Conservation (phyloP, 2,888 invertebrate species). For the Pyrrhosoma nymphula region DNA sequence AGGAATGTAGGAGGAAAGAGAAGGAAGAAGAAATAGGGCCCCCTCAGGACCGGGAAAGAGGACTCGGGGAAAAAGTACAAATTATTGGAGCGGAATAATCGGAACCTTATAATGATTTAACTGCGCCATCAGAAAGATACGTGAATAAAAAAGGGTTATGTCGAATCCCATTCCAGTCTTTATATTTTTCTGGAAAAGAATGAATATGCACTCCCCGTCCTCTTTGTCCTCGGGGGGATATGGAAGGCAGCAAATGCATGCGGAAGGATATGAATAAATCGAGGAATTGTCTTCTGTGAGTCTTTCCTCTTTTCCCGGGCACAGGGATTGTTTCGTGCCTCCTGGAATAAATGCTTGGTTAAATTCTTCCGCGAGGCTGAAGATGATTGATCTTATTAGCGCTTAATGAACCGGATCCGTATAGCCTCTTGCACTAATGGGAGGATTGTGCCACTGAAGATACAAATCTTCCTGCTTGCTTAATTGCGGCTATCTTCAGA, state of each 20-base stretch:
- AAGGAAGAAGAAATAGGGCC: neutral
- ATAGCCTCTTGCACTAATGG: conserved; percentile 16
- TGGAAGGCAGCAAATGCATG: neutral
- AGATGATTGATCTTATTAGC: conserved; percentile 52
- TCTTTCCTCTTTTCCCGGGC: neutral
- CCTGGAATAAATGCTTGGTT: conserved; percentile 5
- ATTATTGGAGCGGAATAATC: conserved; percentile 67
- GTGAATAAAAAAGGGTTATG: neutral
- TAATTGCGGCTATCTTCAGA: neutral
- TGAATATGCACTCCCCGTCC: neutral
- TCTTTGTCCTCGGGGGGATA: neutral
- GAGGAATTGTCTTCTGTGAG: neutral
- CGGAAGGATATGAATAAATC: neutral
- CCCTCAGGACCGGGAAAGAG: neutral
- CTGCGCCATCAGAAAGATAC: conserved; percentile 3
- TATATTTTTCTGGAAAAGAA: conserved; percentile 27
- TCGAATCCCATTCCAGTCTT: neutral
- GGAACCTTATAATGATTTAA: conserved; percentile 60
- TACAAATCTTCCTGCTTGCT: neutral
- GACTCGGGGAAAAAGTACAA: neutral
- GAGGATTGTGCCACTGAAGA: neutral
- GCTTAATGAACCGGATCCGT: conserved; percentile 40
- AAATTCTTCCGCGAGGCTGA: conserved; percentile 11
- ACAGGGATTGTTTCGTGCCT: neutral
- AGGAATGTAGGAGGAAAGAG: neutral